Evolutionary conservation across 2,113 vertebrate species (phyloP), one percentile per base, ranked within the genome.

Genomic region (Otocyon megalotis): DNA sequence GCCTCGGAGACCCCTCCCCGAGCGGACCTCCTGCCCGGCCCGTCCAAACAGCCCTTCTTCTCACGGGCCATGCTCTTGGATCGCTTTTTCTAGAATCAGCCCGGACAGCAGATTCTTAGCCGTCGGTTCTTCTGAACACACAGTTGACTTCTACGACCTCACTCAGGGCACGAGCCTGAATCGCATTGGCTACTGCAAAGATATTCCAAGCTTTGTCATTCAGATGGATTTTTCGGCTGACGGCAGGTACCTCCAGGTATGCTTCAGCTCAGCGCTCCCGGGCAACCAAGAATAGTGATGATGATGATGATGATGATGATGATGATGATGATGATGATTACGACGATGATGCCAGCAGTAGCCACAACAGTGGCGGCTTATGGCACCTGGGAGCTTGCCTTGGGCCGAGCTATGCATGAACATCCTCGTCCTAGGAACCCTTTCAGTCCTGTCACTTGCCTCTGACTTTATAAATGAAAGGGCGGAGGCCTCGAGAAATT

Each of bases 191-290:
- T 99, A 99, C 98, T 99, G 99, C 98, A 99, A 99, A 97, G 99
- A 99, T 97, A 99, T 99, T 56, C 99, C 99, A 0, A 99, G 99
- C 77, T 99, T 99, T 86, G 99, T 99, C 87, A 98, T 99, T 86
- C 99, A 99, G 98, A 99, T 99, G 95, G 99, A 99, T 97, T 99
- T 99, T 96, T 99, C 99, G 35, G 99, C 99, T 0, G 99, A 99
- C 98, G 99, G 99, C 99, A 99, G 98, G 95, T 99, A 99, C 98
- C 99, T 99, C 91, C 99, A 99, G 99, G 99, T 99, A 98, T 0
- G 98, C 43, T 63, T 91, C 14, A 1, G 43, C 62, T 60, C 93
- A 76, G 71, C 8, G 43, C 28, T 82, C 17, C 1, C 5, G 65
- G 71, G 9, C 58, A 84, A 84, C n/a, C 56, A 43, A 10, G 35